Evolutionary conservation across 2,113 vertebrate species (phyloP), one percentile per base, ranked within the genome.

Genomic region (Seriola dumerili): DNA sequence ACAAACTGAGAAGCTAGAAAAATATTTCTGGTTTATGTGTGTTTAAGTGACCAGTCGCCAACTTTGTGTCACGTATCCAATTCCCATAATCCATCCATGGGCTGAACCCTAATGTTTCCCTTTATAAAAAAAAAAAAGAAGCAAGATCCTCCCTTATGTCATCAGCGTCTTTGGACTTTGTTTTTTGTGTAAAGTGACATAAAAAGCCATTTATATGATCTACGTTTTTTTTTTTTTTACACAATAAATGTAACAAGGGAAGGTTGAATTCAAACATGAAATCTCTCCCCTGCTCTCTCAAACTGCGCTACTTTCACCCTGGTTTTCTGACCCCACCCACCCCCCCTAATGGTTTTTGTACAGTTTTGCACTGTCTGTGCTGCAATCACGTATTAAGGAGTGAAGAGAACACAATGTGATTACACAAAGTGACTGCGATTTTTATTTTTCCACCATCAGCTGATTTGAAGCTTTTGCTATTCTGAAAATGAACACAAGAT

Each of bases 401-500:
- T 38, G 44, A 72, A 16, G 63, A 52, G 57, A 79, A 59, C 62
- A 42, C 34, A 12, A 21, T 19, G 63, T 36, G 58, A 55, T 55
- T 38, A 23, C 12, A 50, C 42, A 42, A 10, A 52, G 3, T 23
- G 54, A 23, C 61, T 54, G 55, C 48, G 29, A 12, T 79, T 68
- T 64, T 17, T 19, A n/a, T 29, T 29, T 29, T 29, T 29, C 29
- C 63, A 65, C 44, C 16, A 16, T 58, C 32, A 25, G 19, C 13
- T 16, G 6, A 66, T 83, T 42, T 55, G 1, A 67, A 67, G 19
- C 16, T 36, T 59, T 32, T 84, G 88, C 61, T 16, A 21, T 91
- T 80, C 85, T 83, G 23, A 64, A 44, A 23, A 65, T 42, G 75
- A 85, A 85, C 93, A 95, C 88, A 84, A 91, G 94, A 75, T 92